Evolutionary conservation across 1,140 invertebrate species (phyloP), one percentile per base, ranked within the genome.

Genomic region (Meteorus sp.): DNA sequence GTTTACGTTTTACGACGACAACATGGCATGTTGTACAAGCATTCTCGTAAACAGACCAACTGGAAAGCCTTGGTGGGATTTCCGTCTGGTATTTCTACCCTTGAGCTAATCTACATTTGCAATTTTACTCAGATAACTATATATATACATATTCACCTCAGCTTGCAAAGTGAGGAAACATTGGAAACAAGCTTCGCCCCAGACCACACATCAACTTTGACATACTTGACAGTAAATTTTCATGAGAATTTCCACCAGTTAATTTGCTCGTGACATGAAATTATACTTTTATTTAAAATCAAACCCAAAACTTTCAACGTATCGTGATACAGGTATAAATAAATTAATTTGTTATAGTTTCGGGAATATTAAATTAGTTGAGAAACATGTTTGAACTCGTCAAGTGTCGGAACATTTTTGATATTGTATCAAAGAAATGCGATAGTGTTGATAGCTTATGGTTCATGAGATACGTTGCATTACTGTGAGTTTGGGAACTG

Each of bases 1-100:
- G 64, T 77, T n/a, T 77, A 75, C 68, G 61, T 77, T 79, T 77
- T 79, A 79, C 67, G 76, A 74, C 63, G 59, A 66, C 61, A 61
- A 57, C 31, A 27, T 53, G 31, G 29, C 23, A 54, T 56, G 45
- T 47, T 45, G 5, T 35, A 45, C 61, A 23, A 56, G 37, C 27
- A 66, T 60, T 68, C 58, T 70, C 71, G 64, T 70, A 73, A 74
- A 72, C 62, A 67, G 63, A 66, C 66, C 66, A 72, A 72, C 29
- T 22, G 27, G 29, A 17, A 37, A 48, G 43, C 13, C 31, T 19
- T 69, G 66, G 65, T 61, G 61, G 55, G 59, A 35, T 50, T 63
- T 50, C 50, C 51, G 56, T 61, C 59, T 61, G 60, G 33, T 25
- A 43, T 25, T 63, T 33, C 50, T 55, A 53, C 60, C 48, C 58